Percentiles rank a stretch among this genome's conserved stretches.
phyloP scores from a whole-genome alignment of 2,888 invertebrate species.

The Cremastinae sp. region DNA sequence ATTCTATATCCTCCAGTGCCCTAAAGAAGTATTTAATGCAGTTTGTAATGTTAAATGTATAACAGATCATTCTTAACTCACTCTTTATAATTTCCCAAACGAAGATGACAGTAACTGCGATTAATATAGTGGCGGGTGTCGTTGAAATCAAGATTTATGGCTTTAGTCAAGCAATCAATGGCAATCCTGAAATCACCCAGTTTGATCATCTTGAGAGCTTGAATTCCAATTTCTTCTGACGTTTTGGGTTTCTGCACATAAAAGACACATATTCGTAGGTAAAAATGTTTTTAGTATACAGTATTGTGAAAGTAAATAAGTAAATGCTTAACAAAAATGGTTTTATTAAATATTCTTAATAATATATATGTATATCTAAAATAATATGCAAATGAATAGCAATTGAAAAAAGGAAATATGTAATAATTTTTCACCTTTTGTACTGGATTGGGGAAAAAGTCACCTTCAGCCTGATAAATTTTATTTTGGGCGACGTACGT shows the following conservation, averaged over 20 bases:
- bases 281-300: not conserved
- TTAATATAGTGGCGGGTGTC: constrained; percentile 64
- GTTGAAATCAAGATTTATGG: constrained; percentile 50
- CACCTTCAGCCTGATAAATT: too few relatives aligned
- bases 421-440: too few relatives aligned
- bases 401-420: too few relatives aligned
- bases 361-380: too few relatives aligned
- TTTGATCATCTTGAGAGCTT: constrained; percentile 49
- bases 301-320: not conserved
- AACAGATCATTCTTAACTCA: too few relatives aligned
- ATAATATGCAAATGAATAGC: too few relatives aligned
- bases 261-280: constrained; percentile 36
- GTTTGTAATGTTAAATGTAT: too few relatives aligned
- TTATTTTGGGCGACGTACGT: constrained; percentile 4
- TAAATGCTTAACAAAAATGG: not conserved
- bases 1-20: constrained; percentile 59
- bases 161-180: constrained; percentile 54
- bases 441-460: too few relatives aligned
- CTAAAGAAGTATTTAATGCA: too few relatives aligned
- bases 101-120: constrained; percentile 64
- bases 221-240: constrained; percentile 54
- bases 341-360: too few relatives aligned
- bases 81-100: constrained; percentile 53
- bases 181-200: constrained; percentile 52
- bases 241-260: constrained; percentile 35